A percentile compares a stretch with the other conserved stretches of the same genome.
These are phyloP conservation scores for Trididemnum clinides DNA, from an alignment of 23 tunicate species.

Conservation along the genomic window DNA sequence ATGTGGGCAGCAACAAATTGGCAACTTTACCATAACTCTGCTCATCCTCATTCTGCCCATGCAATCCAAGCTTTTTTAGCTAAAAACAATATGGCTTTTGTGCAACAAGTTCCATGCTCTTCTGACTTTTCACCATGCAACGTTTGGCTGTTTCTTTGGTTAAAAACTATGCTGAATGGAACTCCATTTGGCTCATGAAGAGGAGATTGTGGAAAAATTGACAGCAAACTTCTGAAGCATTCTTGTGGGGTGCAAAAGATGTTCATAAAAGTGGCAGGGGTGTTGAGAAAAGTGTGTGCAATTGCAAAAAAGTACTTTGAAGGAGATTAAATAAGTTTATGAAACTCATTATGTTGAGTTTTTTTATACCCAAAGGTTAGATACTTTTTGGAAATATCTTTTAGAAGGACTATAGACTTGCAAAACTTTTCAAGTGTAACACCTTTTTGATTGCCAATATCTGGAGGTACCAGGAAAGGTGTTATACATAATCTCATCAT, in stretches of 20 bases:
- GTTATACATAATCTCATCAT: too few relatives aligned
- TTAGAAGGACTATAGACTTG: too few relatives aligned
- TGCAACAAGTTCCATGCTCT: not conserved
- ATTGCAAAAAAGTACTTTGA: not conserved
- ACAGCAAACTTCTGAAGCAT: not conserved
- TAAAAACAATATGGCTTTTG: not conserved
- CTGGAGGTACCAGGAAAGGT: too few relatives aligned
- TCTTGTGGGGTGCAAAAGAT: not conserved
- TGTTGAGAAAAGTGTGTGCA: not conserved
- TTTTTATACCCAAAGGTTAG: not conserved
- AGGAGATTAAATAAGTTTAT: not conserved
- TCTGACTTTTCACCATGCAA: not conserved
- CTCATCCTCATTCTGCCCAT: not conserved
- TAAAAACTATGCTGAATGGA: not conserved
- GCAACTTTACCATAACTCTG: not conserved
- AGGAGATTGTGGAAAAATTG: not conserved
- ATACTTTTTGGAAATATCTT: too few relatives aligned
- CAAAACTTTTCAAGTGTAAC: too few relatives aligned
- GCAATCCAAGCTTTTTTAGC: too few relatives aligned
- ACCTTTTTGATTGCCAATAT: too few relatives aligned
- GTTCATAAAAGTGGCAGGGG: not conserved
- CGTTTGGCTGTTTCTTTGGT: not conserved
- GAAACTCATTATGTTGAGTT: not conserved
- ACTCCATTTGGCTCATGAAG: not conserved
- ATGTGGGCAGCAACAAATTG: not conserved